A percentile compares a stretch with the other conserved stretches of the same genome.
Conservation (phyloP, 2,888 invertebrate genomes). For the Synergus itoensis region DNA sequence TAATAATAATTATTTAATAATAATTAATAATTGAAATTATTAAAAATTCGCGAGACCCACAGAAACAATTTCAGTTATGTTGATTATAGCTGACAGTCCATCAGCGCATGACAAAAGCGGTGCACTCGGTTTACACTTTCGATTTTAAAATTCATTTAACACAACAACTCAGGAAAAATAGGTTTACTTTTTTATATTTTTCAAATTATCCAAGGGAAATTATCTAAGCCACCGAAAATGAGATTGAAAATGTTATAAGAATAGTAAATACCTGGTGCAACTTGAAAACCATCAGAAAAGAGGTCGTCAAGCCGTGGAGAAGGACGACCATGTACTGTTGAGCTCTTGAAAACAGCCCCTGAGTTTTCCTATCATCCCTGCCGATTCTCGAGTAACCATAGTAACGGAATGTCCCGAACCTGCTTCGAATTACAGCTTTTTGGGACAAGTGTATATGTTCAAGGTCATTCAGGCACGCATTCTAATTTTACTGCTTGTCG, state of each 20-base stretch:
- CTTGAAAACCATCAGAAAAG: background rate
- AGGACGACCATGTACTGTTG: background rate
- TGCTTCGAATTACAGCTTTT: background rate
- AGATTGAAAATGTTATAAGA: background rate
- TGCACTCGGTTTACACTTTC: too few species aligned
- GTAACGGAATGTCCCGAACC: background rate
- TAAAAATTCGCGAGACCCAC: too few species aligned
- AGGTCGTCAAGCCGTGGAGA: background rate
- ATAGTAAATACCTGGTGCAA: background rate
- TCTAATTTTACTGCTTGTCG: background rate
- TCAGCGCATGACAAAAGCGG: too few species aligned
- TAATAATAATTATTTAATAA: too few species aligned
- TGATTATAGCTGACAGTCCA: too few species aligned
- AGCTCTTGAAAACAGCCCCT: background rate
- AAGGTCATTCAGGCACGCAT: background rate
- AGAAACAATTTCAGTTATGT: too few species aligned
- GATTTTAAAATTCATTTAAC: too few species aligned
- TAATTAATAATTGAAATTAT: too few species aligned
- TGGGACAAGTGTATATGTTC: background rate
- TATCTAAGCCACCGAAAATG: too few species aligned
- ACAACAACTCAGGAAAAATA: too few species aligned
- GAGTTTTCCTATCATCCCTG: constrained; percentile 11
- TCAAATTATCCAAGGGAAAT: background rate
- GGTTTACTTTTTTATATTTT: too few species aligned
- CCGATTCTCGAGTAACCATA: background rate